Percentiles rank a stretch among this genome's conserved stretches.
phyloP scores from a whole-genome alignment of 37 sponge, comb jelly and placozoan genomes.

The Theonella swinhoei region DNA sequence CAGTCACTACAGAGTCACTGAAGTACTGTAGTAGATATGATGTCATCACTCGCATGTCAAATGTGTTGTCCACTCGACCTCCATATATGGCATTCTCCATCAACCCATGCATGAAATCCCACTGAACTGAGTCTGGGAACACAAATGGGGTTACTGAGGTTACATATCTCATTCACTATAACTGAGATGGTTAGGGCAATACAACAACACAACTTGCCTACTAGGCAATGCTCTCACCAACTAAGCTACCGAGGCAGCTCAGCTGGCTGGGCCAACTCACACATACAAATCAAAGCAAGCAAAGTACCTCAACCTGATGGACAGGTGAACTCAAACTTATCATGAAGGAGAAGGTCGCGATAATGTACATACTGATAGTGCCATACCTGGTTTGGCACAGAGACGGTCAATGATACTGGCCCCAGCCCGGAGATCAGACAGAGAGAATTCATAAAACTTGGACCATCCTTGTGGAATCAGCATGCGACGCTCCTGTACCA shows the following conservation, averaged over 20 bases:
- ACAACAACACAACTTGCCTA: no score
- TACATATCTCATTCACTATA: no score
- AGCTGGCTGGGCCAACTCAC: no score
- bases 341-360: neutral
- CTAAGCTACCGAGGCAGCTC: no score
- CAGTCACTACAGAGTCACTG: constrained; percentile 56
- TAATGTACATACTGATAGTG: no score
- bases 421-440: constrained; percentile 87
- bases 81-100: constrained; percentile 98
- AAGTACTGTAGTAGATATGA: constrained; percentile 90
- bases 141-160: no score
- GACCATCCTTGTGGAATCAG: constrained; percentile 98
- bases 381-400: constrained; percentile 48
- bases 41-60: constrained; percentile 84
- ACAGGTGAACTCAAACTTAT: no score
- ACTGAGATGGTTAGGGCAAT: no score
- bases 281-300: no score
- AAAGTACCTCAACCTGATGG: no score
- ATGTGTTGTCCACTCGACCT: constrained; percentile 95
- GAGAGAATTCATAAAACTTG: constrained; percentile 97
- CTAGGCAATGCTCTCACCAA: no score
- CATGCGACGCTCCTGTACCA: constrained; percentile 94
- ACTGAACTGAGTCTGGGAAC: constrained; percentile 53
- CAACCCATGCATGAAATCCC: constrained; percentile 97
- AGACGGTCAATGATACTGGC: constrained; percentile 86